A percentile compares a stretch with the other conserved stretches of the same genome.
These are phyloP conservation scores for Urocyon cinereoargenteus DNA, from an alignment of 2,797 vertebrate species.

Conservation along the genomic window DNA sequence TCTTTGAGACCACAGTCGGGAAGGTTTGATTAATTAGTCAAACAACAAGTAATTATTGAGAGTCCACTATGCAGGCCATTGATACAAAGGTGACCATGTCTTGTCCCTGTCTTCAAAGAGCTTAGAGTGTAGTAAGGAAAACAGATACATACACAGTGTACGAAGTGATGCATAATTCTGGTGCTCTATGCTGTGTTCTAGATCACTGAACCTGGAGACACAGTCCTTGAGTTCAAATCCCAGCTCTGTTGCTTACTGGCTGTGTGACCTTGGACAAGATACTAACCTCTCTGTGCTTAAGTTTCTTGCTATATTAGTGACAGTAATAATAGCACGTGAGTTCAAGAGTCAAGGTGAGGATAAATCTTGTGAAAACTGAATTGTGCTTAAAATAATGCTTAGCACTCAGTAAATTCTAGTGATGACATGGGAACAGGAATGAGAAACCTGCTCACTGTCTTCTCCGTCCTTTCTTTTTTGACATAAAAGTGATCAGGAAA, in stretches of 20 bases:
- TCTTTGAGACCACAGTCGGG: background rate
- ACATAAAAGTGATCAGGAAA: background rate
- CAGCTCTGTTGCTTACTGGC: background rate
- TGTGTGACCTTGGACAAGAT: background rate
- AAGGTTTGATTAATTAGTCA: background rate
- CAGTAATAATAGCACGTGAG: background rate
- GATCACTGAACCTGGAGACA: background rate
- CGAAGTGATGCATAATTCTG: background rate
- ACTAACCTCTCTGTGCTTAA: background rate
- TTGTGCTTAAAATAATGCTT: background rate
- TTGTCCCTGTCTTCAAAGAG: constrained; percentile 7
- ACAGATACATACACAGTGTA: background rate
- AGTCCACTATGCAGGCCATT: background rate
- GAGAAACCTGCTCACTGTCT: background rate
- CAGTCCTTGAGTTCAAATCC: background rate
- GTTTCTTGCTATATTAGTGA: background rate
- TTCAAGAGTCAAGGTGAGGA: background rate
- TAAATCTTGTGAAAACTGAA: background rate
- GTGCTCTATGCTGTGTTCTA: background rate
- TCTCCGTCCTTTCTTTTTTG: background rate
- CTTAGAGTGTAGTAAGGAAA: background rate
- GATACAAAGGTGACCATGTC: background rate
- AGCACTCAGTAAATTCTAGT: background rate
- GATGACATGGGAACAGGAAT: background rate
- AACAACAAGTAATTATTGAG: background rate